A percentile compares a stretch with the other conserved stretches of the same genome.
Conservation (phyloP, 2,113 vertebrate genomes). For the Scomber japonicus region DNA sequence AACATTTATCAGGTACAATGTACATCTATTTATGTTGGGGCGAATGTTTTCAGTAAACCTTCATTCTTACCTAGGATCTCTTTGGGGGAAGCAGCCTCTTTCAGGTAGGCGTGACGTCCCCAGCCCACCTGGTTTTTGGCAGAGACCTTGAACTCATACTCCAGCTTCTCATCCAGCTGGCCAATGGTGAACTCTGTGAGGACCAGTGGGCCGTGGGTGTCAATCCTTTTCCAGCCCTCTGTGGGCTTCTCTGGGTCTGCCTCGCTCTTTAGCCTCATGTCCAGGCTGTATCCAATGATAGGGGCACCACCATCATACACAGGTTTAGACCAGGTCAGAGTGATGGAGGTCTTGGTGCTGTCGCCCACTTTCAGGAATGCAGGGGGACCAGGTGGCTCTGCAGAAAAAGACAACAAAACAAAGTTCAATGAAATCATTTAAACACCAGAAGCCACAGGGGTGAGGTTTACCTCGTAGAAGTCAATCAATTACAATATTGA, state of each 20-base stretch:
- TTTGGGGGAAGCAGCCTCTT: constrained; percentile 94
- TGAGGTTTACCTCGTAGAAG: too few relatives aligned
- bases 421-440: not conserved
- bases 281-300: constrained; percentile 94
- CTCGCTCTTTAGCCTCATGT: constrained; percentile 90
- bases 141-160: constrained; percentile 97
- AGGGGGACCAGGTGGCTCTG: constrained; percentile 98
- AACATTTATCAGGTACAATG: not conserved
- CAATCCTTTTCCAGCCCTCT: constrained; percentile 95
- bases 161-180: constrained; percentile 92
- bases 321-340: constrained; percentile 94
- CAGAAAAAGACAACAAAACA: constrained; percentile 46
- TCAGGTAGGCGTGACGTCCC: constrained; percentile 94
- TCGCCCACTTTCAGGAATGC: constrained; percentile 93
- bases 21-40: not conserved
- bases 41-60: not conserved
- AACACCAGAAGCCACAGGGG: not conserved
- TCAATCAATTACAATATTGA: not conserved
- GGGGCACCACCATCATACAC: constrained; percentile 97
- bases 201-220: constrained; percentile 91
- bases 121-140: constrained; percentile 97
- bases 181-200: constrained; percentile 93
- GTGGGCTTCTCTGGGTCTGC: constrained; percentile 89
- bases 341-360: constrained; percentile 94
- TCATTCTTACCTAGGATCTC: constrained; percentile 91